Evolutionary conservation across 2,888 invertebrate species (phyloP), one percentile per base, ranked within the genome.

Genomic region (Tenthredo distinguenda): DNA sequence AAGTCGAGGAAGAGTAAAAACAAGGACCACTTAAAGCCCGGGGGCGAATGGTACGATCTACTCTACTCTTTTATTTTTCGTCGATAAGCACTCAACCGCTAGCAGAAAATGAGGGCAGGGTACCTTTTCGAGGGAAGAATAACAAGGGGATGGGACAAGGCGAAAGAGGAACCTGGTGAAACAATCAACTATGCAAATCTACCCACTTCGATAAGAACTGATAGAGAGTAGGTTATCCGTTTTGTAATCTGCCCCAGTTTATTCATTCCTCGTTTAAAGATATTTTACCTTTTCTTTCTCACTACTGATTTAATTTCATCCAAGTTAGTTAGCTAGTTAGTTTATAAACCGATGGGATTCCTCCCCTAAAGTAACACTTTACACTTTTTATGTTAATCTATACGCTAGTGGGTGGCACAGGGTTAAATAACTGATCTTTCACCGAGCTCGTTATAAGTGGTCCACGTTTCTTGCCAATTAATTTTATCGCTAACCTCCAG

Each of bases 121-220:
- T 62, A 81, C 81, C 58, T 62, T 62, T 62, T 62, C 62, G 21
- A 62, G 40, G 81, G 15, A 37, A 62, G 62, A 81, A 81, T 81
- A 81, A 81, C 81, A 81, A 58, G 62, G 62, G 40, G 34, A 34
- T 68, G 34, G 12, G 34, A 68, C 4, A 15, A 21, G 21, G 68
- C 21, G 55, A 31, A 34, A 58, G 58, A 79, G 47, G 37, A 81
- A 81, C 12, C 81, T 62, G 21, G 81, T 26, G 81, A 40, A 81
- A 81, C 81, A 50, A 81, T 81, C 81, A 81, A 81, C 81, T 81
- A 81, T 81, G 81, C 81, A 81, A 62, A 81, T 58, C 62, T 81
- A 62, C 62, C 34, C 50, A 62, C 21, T 81, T 26, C 34, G 62
- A 40, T 12, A 7, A 72, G 72, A 72, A 12, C 15, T 12, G 55